A percentile compares a stretch with the other conserved stretches of the same genome.
Evolutionary conservation across 2,888 invertebrate species (phyloP).

Genomic region (Leucania comma): DNA sequence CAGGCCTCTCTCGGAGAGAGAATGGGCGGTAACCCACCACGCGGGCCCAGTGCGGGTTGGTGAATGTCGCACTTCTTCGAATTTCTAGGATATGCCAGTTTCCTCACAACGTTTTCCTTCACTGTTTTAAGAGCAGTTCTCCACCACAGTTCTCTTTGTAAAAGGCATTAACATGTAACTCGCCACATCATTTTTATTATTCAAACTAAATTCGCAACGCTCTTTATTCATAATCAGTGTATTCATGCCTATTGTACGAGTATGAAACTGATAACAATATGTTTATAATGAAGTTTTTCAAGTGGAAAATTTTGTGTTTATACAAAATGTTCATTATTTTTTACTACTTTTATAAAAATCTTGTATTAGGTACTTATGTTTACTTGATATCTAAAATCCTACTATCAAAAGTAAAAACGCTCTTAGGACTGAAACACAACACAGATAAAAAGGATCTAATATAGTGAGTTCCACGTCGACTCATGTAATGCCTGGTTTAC

Average conservation of each 20-base stretch:
- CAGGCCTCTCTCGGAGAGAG: too few relatives aligned
- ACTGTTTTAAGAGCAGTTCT: too few relatives aligned
- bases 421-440: too few relatives aligned
- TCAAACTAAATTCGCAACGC: constrained; percentile 36
- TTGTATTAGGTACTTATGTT: not conserved
- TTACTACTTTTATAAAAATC: not conserved
- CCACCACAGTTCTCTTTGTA: too few relatives aligned
- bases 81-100: too few relatives aligned
- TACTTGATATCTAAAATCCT: not conserved
- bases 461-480: too few relatives aligned
- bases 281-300: not conserved
- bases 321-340: not conserved
- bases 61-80: too few relatives aligned
- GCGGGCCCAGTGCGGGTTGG: too few relatives aligned
- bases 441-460: too few relatives aligned
- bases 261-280: constrained; percentile 29
- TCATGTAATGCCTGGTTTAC: too few relatives aligned
- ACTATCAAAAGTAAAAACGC: not conserved
- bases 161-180: constrained; percentile 17
- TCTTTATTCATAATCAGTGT: constrained; percentile 23
- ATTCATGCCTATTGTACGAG: constrained; percentile 39
- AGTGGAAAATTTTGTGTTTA: not conserved
- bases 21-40: too few relatives aligned
- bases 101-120: too few relatives aligned
- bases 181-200: constrained; percentile 14